Evolutionary conservation across 2,888 invertebrate genomes (phyloP).

Genomic region (Prosopocoilus inquinatus): DNA sequence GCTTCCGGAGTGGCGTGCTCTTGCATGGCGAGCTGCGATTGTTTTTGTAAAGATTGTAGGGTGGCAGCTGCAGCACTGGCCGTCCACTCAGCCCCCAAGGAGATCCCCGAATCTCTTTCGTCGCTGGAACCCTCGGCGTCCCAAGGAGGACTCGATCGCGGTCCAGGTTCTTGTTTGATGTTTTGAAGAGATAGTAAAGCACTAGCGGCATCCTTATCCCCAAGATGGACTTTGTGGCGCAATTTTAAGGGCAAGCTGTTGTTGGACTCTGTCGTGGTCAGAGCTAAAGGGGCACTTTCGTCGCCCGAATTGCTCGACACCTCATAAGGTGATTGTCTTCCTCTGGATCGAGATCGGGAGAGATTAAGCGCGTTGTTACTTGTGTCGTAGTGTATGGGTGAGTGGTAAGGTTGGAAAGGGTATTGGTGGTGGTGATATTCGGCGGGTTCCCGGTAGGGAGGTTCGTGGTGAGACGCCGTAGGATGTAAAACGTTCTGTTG

Average conservation of each 20-base stretch:
- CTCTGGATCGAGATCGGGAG: slow-evolving; percentile 50
- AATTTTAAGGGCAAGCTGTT: slow-evolving; percentile 86
- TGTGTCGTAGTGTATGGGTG: slow-evolving; percentile 50
- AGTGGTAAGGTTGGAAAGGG: slow-evolving; percentile 31
- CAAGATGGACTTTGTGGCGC: slow-evolving; percentile 86
- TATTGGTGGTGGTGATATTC: slow-evolving; percentile 24
- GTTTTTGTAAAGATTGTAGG: slow-evolving; percentile 46
- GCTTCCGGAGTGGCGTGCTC: slow-evolving; percentile 41
- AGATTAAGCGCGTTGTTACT: slow-evolving; percentile 71
- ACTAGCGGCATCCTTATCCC: slow-evolving; percentile 84
- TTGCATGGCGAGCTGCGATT: slow-evolving; percentile 44
- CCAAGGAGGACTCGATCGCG: slow-evolving; percentile 79
- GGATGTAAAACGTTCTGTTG: slow-evolving; percentile 55
- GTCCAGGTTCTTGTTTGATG: slow-evolving; percentile 82
- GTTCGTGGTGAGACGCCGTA: slow-evolving; percentile 52
- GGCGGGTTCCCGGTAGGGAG: slow-evolving; percentile 30
- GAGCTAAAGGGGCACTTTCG: slow-evolving; percentile 51
- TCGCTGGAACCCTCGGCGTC: slow-evolving; percentile 89
- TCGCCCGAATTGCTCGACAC: slow-evolving; percentile 72
- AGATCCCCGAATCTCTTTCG: slow-evolving; percentile 87
- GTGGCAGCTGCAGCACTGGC: slow-evolving; percentile 47
- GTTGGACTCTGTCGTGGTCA: slow-evolving; percentile 59
- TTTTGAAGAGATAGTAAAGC: slow-evolving; percentile 79
- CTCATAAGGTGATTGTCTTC: slow-evolving; percentile 73
- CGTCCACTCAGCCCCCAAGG: slow-evolving; percentile 70